These are phyloP conservation scores for Intellagama lesueurii DNA, from an alignment of 2,797 vertebrate genomes.

Conservation along the genomic window DNA sequence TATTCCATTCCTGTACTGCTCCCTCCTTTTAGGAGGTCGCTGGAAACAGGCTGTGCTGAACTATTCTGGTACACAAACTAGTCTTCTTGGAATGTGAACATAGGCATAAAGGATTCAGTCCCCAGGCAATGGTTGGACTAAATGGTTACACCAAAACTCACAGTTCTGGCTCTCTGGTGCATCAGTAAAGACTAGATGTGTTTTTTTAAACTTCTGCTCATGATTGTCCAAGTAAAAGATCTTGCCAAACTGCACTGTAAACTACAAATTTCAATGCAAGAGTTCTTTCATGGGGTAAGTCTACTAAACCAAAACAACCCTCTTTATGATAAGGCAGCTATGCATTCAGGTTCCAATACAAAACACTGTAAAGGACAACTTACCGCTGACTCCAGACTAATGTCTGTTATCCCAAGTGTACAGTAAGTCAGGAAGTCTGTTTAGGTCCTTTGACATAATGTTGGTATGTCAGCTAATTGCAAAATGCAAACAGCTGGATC, in stretches of 20 bases:
- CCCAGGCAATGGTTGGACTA: not conserved
- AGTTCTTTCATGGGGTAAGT: not conserved
- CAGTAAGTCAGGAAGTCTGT: slow-evolving; percentile 25
- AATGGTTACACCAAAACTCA: not conserved
- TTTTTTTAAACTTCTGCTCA: not conserved
- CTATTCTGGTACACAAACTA: not conserved
- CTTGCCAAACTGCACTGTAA: not conserved
- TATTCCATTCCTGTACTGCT: not conserved
- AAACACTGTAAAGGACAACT: accelerated
- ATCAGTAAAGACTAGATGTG: not conserved
- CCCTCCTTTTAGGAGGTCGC: not conserved
- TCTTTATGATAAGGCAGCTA: not conserved
- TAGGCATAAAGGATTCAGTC: not conserved
- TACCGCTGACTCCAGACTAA: slow-evolving; percentile 17
- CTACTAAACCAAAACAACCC: not conserved
- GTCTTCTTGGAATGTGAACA: not conserved
- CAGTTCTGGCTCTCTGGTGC: not conserved
- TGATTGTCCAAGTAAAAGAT: not conserved
- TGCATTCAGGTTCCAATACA: not conserved
- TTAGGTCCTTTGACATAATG: not conserved
- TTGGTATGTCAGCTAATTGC: slow-evolving; percentile 52
- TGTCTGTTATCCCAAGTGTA: not conserved
- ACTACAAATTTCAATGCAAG: not conserved
- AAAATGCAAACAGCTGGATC: slow-evolving; percentile 68
- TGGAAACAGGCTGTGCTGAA: not conserved